Base-by-base conservation (phyloP, 2,888 invertebrate species). In the Drosophila mulleri region DNA sequence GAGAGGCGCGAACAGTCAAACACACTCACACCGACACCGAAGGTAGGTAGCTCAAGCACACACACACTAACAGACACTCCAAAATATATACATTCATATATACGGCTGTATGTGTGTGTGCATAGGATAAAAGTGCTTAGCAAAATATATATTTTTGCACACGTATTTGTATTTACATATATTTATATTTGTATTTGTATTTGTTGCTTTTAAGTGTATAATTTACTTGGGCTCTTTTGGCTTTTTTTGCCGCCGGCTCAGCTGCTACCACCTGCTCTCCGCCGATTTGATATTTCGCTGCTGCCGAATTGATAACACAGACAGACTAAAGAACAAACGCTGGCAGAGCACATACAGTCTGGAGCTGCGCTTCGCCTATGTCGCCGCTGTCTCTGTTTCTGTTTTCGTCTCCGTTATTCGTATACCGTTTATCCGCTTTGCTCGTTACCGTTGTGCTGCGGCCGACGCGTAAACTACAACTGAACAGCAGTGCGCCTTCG, bases 391-490 rank as follows among this genome's bases (percentile, higher is more conserved):
- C 42, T 52, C 29, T 66, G 29, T 56, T 53, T 35, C 37, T 54
- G 47, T 42, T 45, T 41, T 32, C 54, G 52, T 42, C 32, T 41
- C 42, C 42, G 64, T 61, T 60, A 68, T 74, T 69, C 54, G 58
- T 14, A 45, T 58, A 64, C 54, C 57, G 52, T 50, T 48, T 29
- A 37, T 63, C 52, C 78, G 62, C 9, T 48, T 66, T 66, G 35
- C 41, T 75, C 41, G 32, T 56, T 26, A 71, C 63, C 74, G 86
- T 74, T 86, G 88, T 88, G 82, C 71, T 89, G 80, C 83, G 74
- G 75, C 89, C 90, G 90, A 85, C 90, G 90, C 85, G 86, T 82
- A 75, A 88, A 90, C 89, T 87, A 89, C 82, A 80, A 87, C 90
- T 87, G 75, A 90, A 87, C 80, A 50, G 20, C 32, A 50, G 9